Percentiles rank a stretch among this genome's conserved stretches.
Conservation (phyloP, 2,113 vertebrate species). For the Gnathonemus echidnorhynchus region DNA sequence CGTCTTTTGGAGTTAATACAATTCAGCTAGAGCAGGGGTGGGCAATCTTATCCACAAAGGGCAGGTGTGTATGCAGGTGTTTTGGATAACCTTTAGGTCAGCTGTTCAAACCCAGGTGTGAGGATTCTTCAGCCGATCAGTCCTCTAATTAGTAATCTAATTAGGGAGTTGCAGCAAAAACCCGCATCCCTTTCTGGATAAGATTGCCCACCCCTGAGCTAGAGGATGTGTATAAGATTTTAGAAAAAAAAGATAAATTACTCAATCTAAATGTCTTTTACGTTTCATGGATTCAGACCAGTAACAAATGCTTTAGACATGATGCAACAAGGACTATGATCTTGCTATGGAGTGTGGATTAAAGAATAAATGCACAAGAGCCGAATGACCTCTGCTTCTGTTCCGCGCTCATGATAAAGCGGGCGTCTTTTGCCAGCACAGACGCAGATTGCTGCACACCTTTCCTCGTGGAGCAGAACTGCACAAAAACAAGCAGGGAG, state of each 20-base stretch:
- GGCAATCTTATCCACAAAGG: too few relatives aligned
- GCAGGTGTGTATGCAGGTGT: too few relatives aligned
- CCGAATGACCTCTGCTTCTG: slow-evolving; percentile 78
- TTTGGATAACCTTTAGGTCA: too few relatives aligned
- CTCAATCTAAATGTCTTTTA: background rate
- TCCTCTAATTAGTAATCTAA: too few relatives aligned
- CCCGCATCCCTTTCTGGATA: too few relatives aligned
- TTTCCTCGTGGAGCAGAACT: slow-evolving; percentile 98
- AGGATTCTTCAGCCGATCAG: too few relatives aligned
- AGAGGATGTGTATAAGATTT: background rate
- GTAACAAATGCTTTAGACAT: slow-evolving; percentile 1
- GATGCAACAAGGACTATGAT: background rate
- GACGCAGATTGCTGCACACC: slow-evolving; percentile 87
- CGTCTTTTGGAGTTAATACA: background rate
- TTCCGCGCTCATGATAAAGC: slow-evolving; percentile 76
- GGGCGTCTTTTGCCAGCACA: slow-evolving; percentile 83
- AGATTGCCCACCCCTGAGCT: too few relatives aligned
- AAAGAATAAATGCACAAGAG: background rate
- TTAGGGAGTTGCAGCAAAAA: too few relatives aligned
- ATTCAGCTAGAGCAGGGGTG: background rate
- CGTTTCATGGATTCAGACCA: background rate
- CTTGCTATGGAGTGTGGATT: background rate
- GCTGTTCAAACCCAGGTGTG: too few relatives aligned
- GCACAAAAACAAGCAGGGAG: slow-evolving; percentile 30
- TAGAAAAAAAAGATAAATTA: background rate